These are phyloP conservation scores for Telmatochromis sp. DNA, from an alignment of 2,113 vertebrate genomes.

Conservation along the genomic window DNA sequence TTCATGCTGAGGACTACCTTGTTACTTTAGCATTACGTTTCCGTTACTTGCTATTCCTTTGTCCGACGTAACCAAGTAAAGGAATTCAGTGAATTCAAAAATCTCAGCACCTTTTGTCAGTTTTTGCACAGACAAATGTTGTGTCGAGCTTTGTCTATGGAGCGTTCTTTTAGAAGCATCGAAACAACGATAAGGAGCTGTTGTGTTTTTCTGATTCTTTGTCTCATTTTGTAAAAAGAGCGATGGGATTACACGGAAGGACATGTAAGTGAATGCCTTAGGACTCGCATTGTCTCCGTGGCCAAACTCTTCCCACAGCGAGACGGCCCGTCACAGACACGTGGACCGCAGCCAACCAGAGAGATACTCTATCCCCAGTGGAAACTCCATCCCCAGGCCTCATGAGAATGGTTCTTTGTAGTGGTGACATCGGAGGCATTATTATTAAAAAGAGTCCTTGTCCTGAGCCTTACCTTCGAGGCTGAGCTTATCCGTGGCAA, in stretches of 20 bases:
- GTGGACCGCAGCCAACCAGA: constrained; percentile 21
- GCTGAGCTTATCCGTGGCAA: not conserved
- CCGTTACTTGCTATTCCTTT: not conserved
- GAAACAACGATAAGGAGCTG: not conserved
- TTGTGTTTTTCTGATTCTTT: not conserved
- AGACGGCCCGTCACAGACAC: not conserved
- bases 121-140: not conserved
- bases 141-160: not conserved
- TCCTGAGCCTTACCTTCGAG: not conserved
- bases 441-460: constrained; percentile 34
- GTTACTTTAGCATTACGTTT: not conserved
- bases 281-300: not conserved
- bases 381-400: constrained; percentile 57
- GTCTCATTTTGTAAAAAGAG: not conserved
- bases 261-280: not conserved
- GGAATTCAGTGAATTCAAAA: not conserved
- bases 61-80: not conserved
- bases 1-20: not conserved
- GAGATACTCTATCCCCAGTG: constrained; percentile 48
- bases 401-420: constrained; percentile 56
- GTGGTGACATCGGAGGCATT: constrained; percentile 30
- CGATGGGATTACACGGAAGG: not conserved
- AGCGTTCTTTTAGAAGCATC: not conserved
- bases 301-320: not conserved
- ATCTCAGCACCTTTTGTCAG: not conserved